phyloP scores from a whole-genome alignment of 2,888 invertebrate genomes.

The Cremastinae sp. region DNA sequence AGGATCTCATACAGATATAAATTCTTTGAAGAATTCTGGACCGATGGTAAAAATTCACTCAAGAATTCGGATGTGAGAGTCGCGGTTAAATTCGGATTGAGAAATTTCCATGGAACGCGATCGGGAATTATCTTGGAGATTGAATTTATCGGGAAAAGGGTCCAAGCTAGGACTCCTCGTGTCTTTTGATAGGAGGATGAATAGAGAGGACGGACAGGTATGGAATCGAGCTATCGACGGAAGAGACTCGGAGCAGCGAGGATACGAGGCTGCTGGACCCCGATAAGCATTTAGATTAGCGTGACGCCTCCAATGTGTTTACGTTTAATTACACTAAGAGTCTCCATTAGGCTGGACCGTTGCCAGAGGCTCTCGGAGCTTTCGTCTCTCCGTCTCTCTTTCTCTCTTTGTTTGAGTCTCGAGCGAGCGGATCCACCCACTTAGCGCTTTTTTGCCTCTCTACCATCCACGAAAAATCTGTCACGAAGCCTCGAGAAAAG shows the following conservation, averaged over 20 bases:
- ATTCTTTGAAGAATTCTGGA: no score
- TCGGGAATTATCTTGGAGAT: slow-evolving; percentile 4
- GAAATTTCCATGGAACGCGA: background rate
- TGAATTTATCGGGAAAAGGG: slow-evolving; percentile 9
- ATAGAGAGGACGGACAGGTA: slow-evolving; percentile 27
- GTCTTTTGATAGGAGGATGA: slow-evolving; percentile 32
- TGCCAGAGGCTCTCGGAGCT: slow-evolving; percentile 74
- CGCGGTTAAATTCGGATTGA: no score
- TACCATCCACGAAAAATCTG: slow-evolving; percentile 49
- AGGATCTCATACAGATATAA: no score
- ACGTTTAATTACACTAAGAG: slow-evolving; percentile 80
- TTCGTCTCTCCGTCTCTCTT: slow-evolving; percentile 15
- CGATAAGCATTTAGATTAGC: slow-evolving; percentile 79
- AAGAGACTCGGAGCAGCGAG: background rate
- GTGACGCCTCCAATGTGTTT: slow-evolving; percentile 79
- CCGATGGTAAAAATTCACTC: no score
- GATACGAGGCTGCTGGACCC: slow-evolving; percentile 70
- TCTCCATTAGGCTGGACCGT: slow-evolving; percentile 80
- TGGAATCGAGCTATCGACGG: background rate
- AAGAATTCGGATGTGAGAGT: no score
- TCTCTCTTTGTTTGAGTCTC: slow-evolving; percentile 47
- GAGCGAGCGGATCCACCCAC: slow-evolving; percentile 72
- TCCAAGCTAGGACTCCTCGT: slow-evolving; percentile 30
- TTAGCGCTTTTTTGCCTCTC: slow-evolving; percentile 70
- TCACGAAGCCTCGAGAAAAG: background rate